A percentile compares a stretch with the other conserved stretches of the same genome.
Evolutionary conservation across 2,797 vertebrate species (phyloP).

Genomic region (Urocyon cinereoargenteus): DNA sequence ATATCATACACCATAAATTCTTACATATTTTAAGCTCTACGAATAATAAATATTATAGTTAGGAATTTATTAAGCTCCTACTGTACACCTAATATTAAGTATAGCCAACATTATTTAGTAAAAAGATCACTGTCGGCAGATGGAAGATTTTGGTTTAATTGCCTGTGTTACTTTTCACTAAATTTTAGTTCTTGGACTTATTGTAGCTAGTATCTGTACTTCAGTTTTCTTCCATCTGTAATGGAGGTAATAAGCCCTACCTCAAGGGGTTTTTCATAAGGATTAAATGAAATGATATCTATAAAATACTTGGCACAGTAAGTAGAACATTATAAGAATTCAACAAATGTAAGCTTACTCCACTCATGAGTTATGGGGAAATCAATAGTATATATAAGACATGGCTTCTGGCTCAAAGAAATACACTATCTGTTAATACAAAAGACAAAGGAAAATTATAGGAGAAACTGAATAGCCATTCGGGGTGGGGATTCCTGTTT

Average conservation of each 20-base stretch:
- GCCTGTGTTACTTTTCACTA: background rate
- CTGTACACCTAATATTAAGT: background rate
- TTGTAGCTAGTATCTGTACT: background rate
- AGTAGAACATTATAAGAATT: constrained; percentile 18
- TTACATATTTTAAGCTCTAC: background rate
- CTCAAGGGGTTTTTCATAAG: background rate
- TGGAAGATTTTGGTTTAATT: background rate
- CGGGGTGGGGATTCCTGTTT: background rate
- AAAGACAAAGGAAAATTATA: background rate
- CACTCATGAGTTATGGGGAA: constrained; percentile 22
- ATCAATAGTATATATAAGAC: constrained; percentile 28
- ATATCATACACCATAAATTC: background rate
- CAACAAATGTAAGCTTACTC: constrained; percentile 9
- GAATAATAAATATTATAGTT: background rate
- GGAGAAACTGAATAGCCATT: background rate
- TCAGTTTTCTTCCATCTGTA: background rate
- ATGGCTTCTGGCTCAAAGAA: background rate
- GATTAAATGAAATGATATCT: constrained; percentile 21
- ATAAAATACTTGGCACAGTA: constrained; percentile 32
- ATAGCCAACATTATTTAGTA: background rate
- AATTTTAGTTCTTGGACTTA: constrained; percentile 1
- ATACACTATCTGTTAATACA: background rate
- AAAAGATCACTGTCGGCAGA: background rate
- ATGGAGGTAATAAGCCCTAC: background rate
- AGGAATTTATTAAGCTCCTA: background rate